Evolutionary conservation across 2,797 vertebrate genomes (phyloP), one percentile per base, ranked within the genome.

Genomic region (Odontamblyopus lacepedii): DNA sequence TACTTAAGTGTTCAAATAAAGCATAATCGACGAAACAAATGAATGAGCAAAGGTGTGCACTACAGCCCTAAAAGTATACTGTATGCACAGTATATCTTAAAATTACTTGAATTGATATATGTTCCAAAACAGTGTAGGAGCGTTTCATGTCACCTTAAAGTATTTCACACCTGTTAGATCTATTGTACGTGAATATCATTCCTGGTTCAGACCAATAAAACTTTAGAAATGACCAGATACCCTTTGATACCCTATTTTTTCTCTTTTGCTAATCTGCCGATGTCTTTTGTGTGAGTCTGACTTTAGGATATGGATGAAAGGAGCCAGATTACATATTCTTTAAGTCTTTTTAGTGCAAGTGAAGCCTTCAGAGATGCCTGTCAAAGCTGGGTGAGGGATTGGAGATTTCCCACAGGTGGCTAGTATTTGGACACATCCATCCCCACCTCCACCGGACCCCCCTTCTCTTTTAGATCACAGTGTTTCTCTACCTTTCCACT

Each of bases 301-400:
- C 82, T 78, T 74, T 76, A 72, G 85, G 85, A 78, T 72, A 12
- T 1, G 86, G 76, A 90, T 94, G 90, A 95, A 94, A 91, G 82
- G 78, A 75, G 72, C 78, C 85, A 92, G 92, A 94, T 94, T 93
- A 87, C 87, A 73, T 88, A 92, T 94, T 94, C 91, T 91, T 89
- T 84, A 76, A 76, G 70, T 63, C 83, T 85, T 91, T 94, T 93
- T 88, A 93, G 89, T 91, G 86, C 89, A 93, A 94, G 88, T 7
- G 83, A 93, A 90, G 92, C 93, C 83, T 93, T 71, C 80, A 88
- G 82, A 83, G 84, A 85, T 81, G 77, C 78, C 83, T 82, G 80
- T 84, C 64, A 44, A 69, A 75, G 73, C 85, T 66, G 76, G 73
- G 74, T 73, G 82, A 79, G 76, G 12, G 77, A 81, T 70, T 67